Percentiles rank a stretch among this genome's conserved stretches.
phyloP scores from a whole-genome alignment of 2,888 invertebrate genomes.

The Cephus pygmeus region DNA sequence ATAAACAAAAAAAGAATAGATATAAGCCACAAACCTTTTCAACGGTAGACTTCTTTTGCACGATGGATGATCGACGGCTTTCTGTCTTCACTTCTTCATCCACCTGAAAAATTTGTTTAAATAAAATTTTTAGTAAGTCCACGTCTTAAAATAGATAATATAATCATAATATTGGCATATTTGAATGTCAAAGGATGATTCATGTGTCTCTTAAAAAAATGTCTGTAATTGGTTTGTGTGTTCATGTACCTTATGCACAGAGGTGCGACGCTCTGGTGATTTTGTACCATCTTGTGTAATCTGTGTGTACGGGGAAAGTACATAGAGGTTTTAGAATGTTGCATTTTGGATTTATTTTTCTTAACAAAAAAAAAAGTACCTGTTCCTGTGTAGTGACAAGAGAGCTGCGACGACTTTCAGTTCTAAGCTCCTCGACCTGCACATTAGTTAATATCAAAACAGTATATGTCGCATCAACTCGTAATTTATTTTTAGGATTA shows the following conservation, averaged over 20 bases:
- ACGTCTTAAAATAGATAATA: not conserved
- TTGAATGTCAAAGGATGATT: not conserved
- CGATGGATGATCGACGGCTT: slow-evolving; percentile 66
- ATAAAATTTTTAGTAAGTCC: slow-evolving; percentile 8
- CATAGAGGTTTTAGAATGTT: slow-evolving; percentile 11
- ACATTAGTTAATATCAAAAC: slow-evolving; percentile 14
- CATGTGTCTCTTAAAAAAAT: not conserved
- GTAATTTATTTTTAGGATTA: not conserved
- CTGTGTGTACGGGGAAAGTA: slow-evolving; percentile 38
- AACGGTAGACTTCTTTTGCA: slow-evolving; percentile 58
- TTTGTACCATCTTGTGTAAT: slow-evolving; percentile 47
- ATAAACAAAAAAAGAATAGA: not conserved
- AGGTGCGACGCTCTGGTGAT: slow-evolving; percentile 53
- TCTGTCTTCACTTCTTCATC: slow-evolving; percentile 67
- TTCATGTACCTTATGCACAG: slow-evolving; percentile 51
- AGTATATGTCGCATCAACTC: not conserved
- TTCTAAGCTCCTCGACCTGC: slow-evolving; percentile 57
- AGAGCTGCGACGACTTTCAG: slow-evolving; percentile 62
- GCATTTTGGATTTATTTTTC: not conserved
- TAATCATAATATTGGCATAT: not conserved
- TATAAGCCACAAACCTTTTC: slow-evolving; percentile 42
- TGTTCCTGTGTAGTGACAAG: slow-evolving; percentile 52
- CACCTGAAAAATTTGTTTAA: slow-evolving; percentile 36
- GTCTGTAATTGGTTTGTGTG: slow-evolving; percentile 3
- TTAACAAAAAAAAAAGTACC: slow-evolving; percentile 20